phyloP scores from a whole-genome alignment of 2,113 vertebrate genomes.

The Trochalopteron elliotii region DNA sequence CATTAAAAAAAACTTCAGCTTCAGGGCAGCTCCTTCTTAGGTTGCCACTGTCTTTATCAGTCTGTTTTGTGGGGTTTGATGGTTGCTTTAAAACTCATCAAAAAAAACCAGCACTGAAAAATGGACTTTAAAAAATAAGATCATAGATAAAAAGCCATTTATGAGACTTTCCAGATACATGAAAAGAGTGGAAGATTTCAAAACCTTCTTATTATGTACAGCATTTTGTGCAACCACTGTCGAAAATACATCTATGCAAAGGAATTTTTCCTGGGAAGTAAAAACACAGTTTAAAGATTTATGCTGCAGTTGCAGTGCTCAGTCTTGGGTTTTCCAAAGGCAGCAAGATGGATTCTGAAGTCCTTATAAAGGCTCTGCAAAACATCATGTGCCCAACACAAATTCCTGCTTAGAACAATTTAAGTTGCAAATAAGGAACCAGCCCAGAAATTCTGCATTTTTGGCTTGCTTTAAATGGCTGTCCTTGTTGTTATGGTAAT shows the following conservation, averaged over 20 bases:
- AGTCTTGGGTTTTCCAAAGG: neutral
- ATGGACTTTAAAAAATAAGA: neutral
- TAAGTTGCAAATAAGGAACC: neutral
- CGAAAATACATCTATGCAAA: neutral
- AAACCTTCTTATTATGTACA: neutral
- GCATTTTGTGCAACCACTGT: neutral
- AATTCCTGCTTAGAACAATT: slow-evolving; percentile 13
- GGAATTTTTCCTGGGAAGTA: neutral
- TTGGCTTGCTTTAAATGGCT: neutral
- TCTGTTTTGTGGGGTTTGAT: neutral
- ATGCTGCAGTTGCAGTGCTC: neutral
- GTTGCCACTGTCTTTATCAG: neutral
- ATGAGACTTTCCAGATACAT: neutral
- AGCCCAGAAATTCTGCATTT: neutral
- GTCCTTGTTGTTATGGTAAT: slow-evolving; percentile 37
- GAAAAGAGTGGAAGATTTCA: neutral
- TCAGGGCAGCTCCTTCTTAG: neutral
- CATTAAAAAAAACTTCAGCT: neutral
- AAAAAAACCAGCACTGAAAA: neutral
- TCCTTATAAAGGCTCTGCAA: neutral
- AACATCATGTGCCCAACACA: neutral
- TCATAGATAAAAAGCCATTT: neutral
- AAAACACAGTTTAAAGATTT: neutral
- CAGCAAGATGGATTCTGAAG: neutral
- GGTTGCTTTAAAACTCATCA: neutral